A percentile compares a stretch with the other conserved stretches of the same genome.
These are phyloP conservation scores for Daphoenositta chrysoptera DNA, from an alignment of 2,113 vertebrate species.

Conservation along the genomic window DNA sequence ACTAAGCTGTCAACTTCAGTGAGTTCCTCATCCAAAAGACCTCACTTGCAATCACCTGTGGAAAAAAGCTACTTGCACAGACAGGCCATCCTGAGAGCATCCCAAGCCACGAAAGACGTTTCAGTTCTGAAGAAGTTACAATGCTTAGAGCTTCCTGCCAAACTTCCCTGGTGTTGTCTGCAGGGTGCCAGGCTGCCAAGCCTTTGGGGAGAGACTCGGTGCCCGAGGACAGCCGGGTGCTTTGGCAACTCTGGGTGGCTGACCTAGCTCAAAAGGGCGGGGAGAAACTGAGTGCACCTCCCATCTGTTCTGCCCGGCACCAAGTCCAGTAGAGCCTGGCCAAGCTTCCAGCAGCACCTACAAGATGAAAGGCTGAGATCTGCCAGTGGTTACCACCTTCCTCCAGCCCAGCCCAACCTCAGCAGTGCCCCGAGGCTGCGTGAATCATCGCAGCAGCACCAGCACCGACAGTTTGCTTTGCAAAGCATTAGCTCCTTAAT, in stretches of 20 bases:
- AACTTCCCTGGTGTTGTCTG: background rate
- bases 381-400: background rate
- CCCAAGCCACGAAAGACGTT: background rate
- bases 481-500: background rate
- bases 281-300: background rate
- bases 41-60: background rate
- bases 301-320: background rate
- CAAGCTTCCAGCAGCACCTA: background rate
- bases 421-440: background rate
- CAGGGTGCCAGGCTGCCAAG: background rate
- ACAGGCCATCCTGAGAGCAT: slow-evolving; percentile 4
- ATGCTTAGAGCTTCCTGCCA: background rate
- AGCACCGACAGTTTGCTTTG: background rate
- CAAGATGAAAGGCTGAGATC: background rate
- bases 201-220: background rate
- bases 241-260: fast-evolving
- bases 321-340: background rate
- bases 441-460: background rate
- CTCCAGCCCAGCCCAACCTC: background rate
- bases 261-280: background rate
- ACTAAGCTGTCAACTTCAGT: slow-evolving; percentile 14
- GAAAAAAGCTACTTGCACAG: slow-evolving; percentile 17
- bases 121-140: background rate
- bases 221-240: background rate
- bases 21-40: background rate